Evolutionary conservation across 2,888 invertebrate species (phyloP), one percentile per base, ranked within the genome.

Genomic region (Steromphala cineraria): DNA sequence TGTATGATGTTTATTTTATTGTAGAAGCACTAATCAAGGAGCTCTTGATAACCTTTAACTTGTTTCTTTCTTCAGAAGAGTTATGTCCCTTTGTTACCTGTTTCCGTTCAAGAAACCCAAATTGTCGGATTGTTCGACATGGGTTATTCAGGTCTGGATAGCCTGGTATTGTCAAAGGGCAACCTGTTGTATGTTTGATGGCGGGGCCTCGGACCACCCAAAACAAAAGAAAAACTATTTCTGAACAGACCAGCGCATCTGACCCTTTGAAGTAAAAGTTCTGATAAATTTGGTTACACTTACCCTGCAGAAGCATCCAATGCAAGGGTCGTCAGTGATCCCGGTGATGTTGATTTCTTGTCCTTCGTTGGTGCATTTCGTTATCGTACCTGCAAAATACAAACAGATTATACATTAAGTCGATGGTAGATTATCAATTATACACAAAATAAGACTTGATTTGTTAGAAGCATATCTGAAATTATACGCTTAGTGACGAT

Each of bases 321-420:
- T 89, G 76, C 90, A 90, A 2, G 89, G 90, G 36, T 89, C 89
- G 62, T 89, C 88, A 0, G 90, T 87, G 21, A 90, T 87, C 13
- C 84, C 83, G 4, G 88, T 87, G 8, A 90, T 83, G 36, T 84
- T 83, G 2, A 90, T 87, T 21, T 82, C 82, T 62, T 87, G 86
- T 8, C 89, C 89, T 75, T 90, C 89, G 36, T 87, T 87, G 17
- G 80, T 79, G 82, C 90, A 90, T 21, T 81, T 79, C 7, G 85
- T 83, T 24, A 88, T 85, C n/a, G 87, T 86, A 75, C 90, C 90
- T 90, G 87, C 36, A 86, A 76, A 4, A 24, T 53, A 28, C 7
- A 13, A 52, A n/a, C 13, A 3, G 4, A 71, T 28, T 31, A 7
- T 13, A 71, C 36, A 28, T 36, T 17, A 15, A 36, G 31, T 36